phyloP scores from a whole-genome alignment of 2,113 vertebrate genomes.

The Tichodroma muraria region DNA sequence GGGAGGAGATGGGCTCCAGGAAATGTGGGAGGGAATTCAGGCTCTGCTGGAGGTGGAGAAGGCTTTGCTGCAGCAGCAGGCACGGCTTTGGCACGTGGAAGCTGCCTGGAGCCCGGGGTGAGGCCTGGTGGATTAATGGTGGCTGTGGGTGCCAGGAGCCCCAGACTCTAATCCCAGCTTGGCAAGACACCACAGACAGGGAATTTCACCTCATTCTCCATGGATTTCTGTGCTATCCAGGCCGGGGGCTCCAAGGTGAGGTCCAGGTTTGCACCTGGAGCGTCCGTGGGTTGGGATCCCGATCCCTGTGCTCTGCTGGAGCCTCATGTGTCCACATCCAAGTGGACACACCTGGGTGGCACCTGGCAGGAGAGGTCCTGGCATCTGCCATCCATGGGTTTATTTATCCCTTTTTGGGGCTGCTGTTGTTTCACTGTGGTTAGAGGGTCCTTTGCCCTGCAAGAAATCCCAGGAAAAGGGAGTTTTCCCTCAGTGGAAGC shows the following conservation, averaged over 20 bases:
- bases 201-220: background rate
- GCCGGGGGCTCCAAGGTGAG: background rate
- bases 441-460: background rate
- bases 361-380: background rate
- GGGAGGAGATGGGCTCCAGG: background rate
- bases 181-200: background rate
- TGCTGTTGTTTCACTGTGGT: background rate
- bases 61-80: background rate
- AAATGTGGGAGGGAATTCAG: background rate
- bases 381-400: rapidly evolving
- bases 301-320: rapidly evolving
- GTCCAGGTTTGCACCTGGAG: rapidly evolving
- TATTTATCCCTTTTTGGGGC: background rate
- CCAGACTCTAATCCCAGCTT: background rate
- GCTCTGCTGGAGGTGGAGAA: background rate
- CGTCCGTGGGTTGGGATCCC: rapidly evolving
- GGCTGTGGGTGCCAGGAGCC: background rate
- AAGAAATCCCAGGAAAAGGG: background rate
- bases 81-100: background rate
- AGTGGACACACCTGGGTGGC: background rate
- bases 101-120: background rate
- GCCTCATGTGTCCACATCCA: rapidly evolving
- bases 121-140: rapidly evolving
- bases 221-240: background rate
- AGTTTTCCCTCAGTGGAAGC: background rate